Conservation (phyloP, 1,140 invertebrate species). For the Pristionchus pacificus region DNA sequence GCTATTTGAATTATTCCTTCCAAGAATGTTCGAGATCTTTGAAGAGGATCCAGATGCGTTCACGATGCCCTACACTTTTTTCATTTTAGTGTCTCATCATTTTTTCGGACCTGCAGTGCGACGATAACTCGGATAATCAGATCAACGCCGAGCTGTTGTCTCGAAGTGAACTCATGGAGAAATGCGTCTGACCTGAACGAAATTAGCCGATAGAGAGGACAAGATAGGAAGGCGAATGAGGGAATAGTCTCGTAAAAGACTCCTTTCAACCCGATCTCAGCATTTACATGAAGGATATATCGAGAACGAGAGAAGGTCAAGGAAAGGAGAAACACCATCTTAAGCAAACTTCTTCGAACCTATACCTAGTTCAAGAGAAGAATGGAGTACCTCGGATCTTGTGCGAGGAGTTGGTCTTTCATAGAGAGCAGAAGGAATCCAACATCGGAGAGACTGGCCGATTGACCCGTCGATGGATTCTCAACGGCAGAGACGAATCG, state of each 20-base stretch:
- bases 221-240: neutral
- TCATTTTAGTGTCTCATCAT: neutral
- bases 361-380: neutral
- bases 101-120: neutral
- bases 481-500: constrained; percentile 32
- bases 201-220: constrained; percentile 7
- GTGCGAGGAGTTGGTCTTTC: constrained; percentile 36
- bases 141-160: constrained; percentile 31
- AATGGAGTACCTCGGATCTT: constrained; percentile 27
- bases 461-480: constrained; percentile 26
- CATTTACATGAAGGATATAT: too few species aligned
- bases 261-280: too few species aligned
- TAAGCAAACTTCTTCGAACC: too few species aligned
- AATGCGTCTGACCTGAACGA: constrained; percentile 21
- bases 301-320: too few species aligned
- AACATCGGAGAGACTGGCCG: constrained; percentile 29
- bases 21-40: constrained; percentile 36
- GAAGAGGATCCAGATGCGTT: constrained; percentile 27
- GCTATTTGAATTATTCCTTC: constrained; percentile 30
- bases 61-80: constrained; percentile 33
- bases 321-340: too few species aligned
- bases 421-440: constrained; percentile 35
- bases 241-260: too few species aligned
- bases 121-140: constrained; percentile 21
- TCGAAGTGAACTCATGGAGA: constrained; percentile 33